Evolutionary conservation across 2,797 vertebrate genomes (phyloP), one percentile per base, ranked within the genome.

Genomic region (Morus bassanus): DNA sequence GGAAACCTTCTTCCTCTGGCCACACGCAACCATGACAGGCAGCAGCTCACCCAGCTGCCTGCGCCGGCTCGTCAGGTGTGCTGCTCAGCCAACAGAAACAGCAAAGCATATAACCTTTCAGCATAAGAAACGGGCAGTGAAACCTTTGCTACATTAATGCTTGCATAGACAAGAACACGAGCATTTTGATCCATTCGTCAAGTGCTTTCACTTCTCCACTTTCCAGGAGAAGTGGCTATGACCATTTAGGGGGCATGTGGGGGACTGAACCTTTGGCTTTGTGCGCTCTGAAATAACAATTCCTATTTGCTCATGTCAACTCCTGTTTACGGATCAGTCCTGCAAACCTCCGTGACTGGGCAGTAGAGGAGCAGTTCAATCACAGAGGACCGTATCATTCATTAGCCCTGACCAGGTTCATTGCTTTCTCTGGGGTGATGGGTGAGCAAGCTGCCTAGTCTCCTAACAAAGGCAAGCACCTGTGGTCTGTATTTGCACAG

Each of bases 131-230:
- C 0, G 1, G 11, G 5, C 43, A 41, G 35, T 1, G 2, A 85
- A 63, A 54, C 14, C 35, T 92, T 59, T 43, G 15, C 59, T 74
- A 17, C 1, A 2, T 30, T 30, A 45, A 41, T 2, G 2, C 37
- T 74, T 28, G 41, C 39, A 30, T 4, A 13, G 61, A 8, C 4
- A 2, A 68, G 17, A 76, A 17, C 6, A 1, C 0, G 2, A 56
- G 25, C 14, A 8, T 79, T 93, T 73, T 0, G 0, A 22, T 69
- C 45, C 27, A 9, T 65, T 83, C 0, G 0, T 39, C 56, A 60
- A 48, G 46, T 6, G 18, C 35, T 80, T 87, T 43, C 25, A 5
- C 33, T 85, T 76, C 53, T 65, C 24, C 18, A 2, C 18, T 56
- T 77, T 23, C 5, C 30, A 51, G 39, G 24, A 81, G 46, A 16